Evolutionary conservation across 2,888 invertebrate species (phyloP).

Genomic region (Acleris emargana): DNA sequence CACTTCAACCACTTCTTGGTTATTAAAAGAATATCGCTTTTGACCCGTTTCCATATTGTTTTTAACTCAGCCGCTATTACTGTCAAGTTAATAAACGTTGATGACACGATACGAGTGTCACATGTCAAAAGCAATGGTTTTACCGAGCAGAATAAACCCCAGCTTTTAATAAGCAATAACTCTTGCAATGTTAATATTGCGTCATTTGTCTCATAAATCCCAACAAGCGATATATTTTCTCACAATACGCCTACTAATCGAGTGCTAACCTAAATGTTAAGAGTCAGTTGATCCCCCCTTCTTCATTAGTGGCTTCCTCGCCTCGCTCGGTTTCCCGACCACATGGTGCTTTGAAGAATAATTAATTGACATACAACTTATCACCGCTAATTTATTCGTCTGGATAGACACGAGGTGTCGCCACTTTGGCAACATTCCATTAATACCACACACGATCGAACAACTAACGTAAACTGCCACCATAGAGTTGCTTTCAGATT

Average conservation of each 20-base stretch:
- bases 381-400: constrained; percentile 82
- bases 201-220: constrained; percentile 14
- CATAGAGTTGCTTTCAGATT: constrained; percentile 46
- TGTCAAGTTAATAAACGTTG: no score
- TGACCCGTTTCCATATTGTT: no score
- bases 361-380: constrained; percentile 83
- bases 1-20: no score
- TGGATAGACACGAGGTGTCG: constrained; percentile 74
- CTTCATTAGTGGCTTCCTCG: constrained; percentile 67
- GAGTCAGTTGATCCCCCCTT: constrained; percentile 46
- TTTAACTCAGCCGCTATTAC: no score
- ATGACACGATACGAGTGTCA: no score
- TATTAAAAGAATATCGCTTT: no score
- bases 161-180: no score
- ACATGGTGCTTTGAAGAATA: constrained; percentile 83
- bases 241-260: constrained; percentile 41
- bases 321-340: constrained; percentile 61
- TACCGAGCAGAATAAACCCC: no score
- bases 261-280: constrained; percentile 39
- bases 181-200: neutral
- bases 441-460: constrained; percentile 40
- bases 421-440: constrained; percentile 77
- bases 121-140: no score
- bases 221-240: constrained; percentile 22
- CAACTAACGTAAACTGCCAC: constrained; percentile 38